Conservation (phyloP, 2,797 vertebrate genomes). For the Crenichthys baileyi region DNA sequence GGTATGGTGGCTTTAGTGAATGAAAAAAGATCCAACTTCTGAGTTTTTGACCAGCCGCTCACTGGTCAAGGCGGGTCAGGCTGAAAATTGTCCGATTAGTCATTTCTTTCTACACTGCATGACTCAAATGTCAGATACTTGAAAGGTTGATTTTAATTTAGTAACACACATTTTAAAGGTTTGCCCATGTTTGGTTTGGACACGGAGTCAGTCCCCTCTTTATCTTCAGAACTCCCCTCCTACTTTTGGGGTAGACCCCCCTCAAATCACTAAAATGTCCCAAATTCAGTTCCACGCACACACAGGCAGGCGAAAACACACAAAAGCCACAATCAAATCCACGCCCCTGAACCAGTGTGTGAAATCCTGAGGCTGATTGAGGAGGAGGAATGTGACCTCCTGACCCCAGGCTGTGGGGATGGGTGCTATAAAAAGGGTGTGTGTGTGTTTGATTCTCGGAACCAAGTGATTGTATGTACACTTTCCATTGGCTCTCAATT, state of each 20-base stretch:
- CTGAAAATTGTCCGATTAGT: background rate
- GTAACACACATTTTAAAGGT: constrained; percentile 12
- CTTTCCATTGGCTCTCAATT: constrained; percentile 54
- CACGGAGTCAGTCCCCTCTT: constrained; percentile 8
- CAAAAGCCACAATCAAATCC: constrained; percentile 46
- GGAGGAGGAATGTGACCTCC: constrained; percentile 75
- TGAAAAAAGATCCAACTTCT: background rate
- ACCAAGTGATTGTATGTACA: constrained; percentile 66
- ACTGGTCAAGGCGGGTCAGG: background rate
- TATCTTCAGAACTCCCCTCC: constrained; percentile 32
- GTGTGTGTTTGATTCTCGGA: constrained; percentile 47
- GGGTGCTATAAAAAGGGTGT: constrained; percentile 54
- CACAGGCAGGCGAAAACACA: constrained; percentile 42
- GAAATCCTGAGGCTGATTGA: constrained; percentile 81
- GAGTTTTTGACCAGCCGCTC: background rate
- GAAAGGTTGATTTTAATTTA: constrained; percentile 4
- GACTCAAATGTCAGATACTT: background rate
- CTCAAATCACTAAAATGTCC: constrained; percentile 69
- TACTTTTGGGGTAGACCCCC: constrained; percentile 57
- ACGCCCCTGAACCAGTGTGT: constrained; percentile 70
- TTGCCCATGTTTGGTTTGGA: background rate
- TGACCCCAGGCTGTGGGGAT: constrained; percentile 72
- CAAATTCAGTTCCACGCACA: constrained; percentile 40
- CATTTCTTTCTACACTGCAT: background rate
- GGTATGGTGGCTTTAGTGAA: background rate